Evolutionary conservation across 2,113 vertebrate genomes (phyloP).

Genomic region (Saguinus imperator): DNA sequence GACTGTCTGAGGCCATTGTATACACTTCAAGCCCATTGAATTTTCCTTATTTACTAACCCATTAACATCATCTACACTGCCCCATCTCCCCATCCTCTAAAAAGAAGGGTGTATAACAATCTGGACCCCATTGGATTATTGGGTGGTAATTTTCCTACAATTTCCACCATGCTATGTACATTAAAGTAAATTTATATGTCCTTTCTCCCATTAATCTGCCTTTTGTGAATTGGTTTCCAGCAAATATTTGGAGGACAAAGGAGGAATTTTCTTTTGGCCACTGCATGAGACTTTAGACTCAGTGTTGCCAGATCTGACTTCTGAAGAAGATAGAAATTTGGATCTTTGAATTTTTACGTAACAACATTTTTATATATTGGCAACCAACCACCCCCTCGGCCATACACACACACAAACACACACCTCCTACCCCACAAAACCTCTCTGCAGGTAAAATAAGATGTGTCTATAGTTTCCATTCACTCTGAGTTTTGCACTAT

Average conservation of each 20-base stretch:
- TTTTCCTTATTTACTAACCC: neutral
- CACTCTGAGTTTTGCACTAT: neutral
- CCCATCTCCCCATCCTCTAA: neutral
- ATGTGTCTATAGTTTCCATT: neutral
- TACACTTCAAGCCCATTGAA: neutral
- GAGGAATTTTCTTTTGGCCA: neutral
- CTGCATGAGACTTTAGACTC: neutral
- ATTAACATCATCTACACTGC: neutral
- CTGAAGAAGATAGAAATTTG: neutral
- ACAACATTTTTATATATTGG: constrained; percentile 12
- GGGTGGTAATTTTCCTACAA: neutral
- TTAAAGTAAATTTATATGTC: neutral
- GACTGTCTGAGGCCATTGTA: neutral
- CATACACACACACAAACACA: neutral
- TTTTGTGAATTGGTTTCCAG: neutral
- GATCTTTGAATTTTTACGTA: neutral
- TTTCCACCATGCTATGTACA: neutral
- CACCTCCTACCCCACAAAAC: neutral
- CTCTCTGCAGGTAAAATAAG: neutral
- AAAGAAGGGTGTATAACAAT: neutral
- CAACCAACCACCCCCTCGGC: neutral
- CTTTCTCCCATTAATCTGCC: neutral
- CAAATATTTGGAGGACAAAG: neutral
- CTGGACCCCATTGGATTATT: neutral
- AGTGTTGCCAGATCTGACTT: neutral